Percentiles rank a stretch among this genome's conserved stretches.
Conservation (phyloP, 2,888 invertebrate species). For the Drepana falcataria region DNA sequence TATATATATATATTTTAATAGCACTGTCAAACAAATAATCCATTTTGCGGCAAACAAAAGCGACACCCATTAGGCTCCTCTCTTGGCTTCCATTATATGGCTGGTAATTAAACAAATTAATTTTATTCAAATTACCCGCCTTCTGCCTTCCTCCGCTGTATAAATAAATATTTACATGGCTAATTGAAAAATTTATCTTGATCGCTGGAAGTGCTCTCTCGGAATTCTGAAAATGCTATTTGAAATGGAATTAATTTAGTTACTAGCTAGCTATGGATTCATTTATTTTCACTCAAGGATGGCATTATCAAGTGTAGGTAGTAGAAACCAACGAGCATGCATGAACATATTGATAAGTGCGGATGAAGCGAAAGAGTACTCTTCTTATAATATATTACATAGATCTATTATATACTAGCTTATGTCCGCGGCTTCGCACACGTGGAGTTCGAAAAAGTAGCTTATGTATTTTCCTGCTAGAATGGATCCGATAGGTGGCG, state of each 20-base stretch:
- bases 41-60: not conserved
- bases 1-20: not conserved
- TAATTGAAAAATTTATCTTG: slow-evolving; percentile 39
- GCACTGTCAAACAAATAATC: not conserved
- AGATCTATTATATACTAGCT: too few species aligned
- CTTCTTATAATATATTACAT: too few species aligned
- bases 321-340: too few species aligned
- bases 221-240: not conserved
- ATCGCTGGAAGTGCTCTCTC: not conserved
- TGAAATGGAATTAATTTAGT: not conserved
- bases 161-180: slow-evolving; percentile 45
- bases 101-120: slow-evolving; percentile 42
- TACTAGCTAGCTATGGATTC: too few species aligned
- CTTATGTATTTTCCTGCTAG: too few species aligned
- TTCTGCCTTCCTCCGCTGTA: slow-evolving; percentile 18
- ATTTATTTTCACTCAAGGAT: too few species aligned
- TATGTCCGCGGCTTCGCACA: too few species aligned
- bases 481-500: too few species aligned
- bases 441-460: too few species aligned
- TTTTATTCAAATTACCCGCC: slow-evolving; percentile 43
- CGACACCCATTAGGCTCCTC: not conserved
- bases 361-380: too few species aligned
- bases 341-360: too few species aligned
- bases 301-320: too few species aligned
- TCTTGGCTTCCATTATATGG: slow-evolving; percentile 15